These are phyloP conservation scores for Tamandua tetradactyla DNA, from an alignment of 2,797 vertebrate genomes.

Conservation along the genomic window DNA sequence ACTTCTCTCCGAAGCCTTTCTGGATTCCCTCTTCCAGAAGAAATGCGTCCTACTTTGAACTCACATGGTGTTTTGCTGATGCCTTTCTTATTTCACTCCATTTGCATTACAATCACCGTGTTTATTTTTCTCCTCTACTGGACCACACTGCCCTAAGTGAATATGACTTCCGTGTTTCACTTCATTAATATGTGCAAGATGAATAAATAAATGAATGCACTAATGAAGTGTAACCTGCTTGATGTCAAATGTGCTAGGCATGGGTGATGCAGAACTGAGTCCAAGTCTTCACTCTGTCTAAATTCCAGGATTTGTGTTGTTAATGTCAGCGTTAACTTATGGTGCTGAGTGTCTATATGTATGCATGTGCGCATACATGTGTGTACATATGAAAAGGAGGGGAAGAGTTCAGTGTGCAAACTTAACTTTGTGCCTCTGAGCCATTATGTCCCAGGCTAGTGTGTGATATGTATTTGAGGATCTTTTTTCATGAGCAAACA, in stretches of 20 bases:
- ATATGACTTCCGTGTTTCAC: background rate
- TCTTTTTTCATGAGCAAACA: background rate
- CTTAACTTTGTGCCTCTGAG: background rate
- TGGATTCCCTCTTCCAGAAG: background rate
- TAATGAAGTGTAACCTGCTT: background rate
- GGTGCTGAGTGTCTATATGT: background rate
- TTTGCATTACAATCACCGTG: background rate
- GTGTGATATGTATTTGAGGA: background rate
- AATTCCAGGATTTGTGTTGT: background rate
- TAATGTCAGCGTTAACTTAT: background rate
- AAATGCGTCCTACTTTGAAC: background rate
- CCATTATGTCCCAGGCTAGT: background rate
- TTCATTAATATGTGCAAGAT: background rate
- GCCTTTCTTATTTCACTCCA: background rate
- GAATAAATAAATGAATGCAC: background rate
- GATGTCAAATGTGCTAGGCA: background rate
- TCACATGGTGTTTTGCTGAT: background rate
- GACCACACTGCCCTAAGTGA: background rate
- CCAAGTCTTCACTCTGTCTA: background rate
- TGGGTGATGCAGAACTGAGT: background rate
- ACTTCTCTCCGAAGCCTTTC: background rate
- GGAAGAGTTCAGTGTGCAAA: background rate
- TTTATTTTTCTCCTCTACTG: background rate
- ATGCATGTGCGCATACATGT: no score
- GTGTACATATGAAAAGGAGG: background rate